Percentiles rank a stretch among this genome's conserved stretches.
Conservation (phyloP, 1,140 invertebrate genomes). For the Cotesia glomerata region DNA sequence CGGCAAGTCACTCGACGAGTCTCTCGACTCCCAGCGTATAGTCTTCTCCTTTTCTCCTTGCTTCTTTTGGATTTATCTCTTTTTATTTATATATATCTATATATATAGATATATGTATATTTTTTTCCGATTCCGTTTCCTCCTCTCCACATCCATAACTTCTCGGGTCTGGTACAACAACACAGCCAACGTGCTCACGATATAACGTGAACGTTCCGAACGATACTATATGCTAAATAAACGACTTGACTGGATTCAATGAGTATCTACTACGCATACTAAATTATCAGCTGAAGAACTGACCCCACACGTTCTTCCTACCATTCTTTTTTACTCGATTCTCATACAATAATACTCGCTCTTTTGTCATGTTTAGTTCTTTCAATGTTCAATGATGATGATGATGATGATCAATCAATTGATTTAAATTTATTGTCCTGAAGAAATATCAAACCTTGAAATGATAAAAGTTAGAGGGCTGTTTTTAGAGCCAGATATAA, state of each 20-base stretch:
- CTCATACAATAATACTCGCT: not conserved
- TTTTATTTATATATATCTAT: not conserved
- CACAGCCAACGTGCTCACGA: not conserved
- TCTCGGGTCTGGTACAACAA: not conserved
- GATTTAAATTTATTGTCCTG: no score
- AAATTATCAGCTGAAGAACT: slow-evolving; percentile 45
- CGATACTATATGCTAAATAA: slow-evolving; percentile 1
- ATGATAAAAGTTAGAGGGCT: no score
- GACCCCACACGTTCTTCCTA: slow-evolving; percentile 36
- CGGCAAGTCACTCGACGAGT: slow-evolving; percentile 24
- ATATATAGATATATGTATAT: not conserved
- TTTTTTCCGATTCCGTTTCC: not conserved
- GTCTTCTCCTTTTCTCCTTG: slow-evolving; percentile 12
- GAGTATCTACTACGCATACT: slow-evolving; percentile 37
- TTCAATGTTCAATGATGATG: not conserved
- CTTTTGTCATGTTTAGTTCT: not conserved
- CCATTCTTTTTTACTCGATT: not conserved
- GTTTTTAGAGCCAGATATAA: no score
- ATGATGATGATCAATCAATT: no score
- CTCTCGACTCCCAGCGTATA: not conserved
- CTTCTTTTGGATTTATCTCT: not conserved
- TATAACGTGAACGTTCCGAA: not conserved
- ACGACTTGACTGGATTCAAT: slow-evolving; percentile 27
- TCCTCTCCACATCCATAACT: not conserved
- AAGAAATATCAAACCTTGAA: no score